Conservation (phyloP, 2,113 vertebrate species). For the Carettochelys insculpta region DNA sequence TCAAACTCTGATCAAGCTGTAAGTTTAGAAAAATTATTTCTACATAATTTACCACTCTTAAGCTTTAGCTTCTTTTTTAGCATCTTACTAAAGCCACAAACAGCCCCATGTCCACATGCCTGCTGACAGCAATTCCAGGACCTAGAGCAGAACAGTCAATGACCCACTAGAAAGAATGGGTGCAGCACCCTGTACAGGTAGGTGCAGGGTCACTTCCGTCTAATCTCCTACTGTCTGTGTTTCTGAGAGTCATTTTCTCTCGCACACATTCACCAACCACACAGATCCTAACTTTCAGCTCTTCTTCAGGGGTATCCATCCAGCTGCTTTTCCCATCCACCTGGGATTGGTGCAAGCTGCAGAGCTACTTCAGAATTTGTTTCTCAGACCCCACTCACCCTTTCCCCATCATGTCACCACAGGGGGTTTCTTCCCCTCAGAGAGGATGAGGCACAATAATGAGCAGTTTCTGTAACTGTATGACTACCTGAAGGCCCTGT, state of each 20-base stretch:
- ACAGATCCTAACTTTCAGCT: neutral
- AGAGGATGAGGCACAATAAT: neutral
- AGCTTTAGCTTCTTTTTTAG: neutral
- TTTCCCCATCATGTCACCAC: no score
- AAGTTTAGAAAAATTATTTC: neutral
- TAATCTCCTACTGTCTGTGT: constrained; percentile 13
- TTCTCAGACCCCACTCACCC: neutral
- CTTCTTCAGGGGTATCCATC: no score
- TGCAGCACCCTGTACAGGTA: no score
- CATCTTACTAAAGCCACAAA: neutral
- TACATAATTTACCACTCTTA: neutral
- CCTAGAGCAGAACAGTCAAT: no score
- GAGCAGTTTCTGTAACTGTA: neutral
- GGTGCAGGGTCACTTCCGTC: neutral
- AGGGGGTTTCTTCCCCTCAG: neutral
- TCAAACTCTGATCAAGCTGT: neutral
- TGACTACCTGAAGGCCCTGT: neutral
- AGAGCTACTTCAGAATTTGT: no score
- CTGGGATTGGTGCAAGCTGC: neutral
- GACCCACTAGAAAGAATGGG: no score
- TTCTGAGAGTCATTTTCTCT: constrained; percentile 59
- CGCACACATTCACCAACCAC: neutral
- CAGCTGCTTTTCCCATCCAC: constrained; percentile 50
- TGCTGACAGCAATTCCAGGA: no score
- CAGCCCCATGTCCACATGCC: neutral